A percentile compares a stretch with the other conserved stretches of the same genome.
Evolutionary conservation across 2,888 invertebrate species (phyloP).

Genomic region (Tenthredo mesomela): DNA sequence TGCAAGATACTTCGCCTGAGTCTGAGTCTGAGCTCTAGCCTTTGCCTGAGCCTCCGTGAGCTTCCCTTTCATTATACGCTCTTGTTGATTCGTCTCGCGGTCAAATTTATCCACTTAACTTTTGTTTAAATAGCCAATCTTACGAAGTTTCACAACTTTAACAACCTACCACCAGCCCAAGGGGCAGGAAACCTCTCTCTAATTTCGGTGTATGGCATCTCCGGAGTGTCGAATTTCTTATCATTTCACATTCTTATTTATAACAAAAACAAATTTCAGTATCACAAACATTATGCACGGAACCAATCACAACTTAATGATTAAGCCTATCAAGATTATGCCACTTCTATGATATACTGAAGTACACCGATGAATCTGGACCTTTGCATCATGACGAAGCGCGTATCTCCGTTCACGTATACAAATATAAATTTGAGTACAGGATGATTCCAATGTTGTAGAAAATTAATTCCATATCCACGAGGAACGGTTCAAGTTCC

Average conservation of each 20-base stretch:
- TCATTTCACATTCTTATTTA: neutral
- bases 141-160: neutral
- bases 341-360: constrained; percentile 1
- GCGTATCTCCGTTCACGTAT: neutral
- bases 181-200: neutral
- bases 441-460: neutral
- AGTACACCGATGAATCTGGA: neutral
- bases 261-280: neutral
- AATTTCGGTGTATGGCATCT: neutral
- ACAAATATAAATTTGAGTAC: neutral
- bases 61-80: neutral
- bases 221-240: neutral
- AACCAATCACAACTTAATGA: neutral
- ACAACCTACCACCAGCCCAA: neutral
- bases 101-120: constrained; percentile 29
- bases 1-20: constrained; percentile 9
- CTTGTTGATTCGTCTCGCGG: constrained; percentile 38
- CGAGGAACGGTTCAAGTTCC: too few species aligned
- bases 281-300: neutral
- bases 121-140: constrained; percentile 27
- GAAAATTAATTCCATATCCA: neutral
- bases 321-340: neutral
- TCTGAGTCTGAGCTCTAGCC: neutral
- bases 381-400: neutral
- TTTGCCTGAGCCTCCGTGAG: neutral